Evolutionary conservation across 2,888 invertebrate genomes (phyloP).

Genomic region (Parnassius smintheus): DNA sequence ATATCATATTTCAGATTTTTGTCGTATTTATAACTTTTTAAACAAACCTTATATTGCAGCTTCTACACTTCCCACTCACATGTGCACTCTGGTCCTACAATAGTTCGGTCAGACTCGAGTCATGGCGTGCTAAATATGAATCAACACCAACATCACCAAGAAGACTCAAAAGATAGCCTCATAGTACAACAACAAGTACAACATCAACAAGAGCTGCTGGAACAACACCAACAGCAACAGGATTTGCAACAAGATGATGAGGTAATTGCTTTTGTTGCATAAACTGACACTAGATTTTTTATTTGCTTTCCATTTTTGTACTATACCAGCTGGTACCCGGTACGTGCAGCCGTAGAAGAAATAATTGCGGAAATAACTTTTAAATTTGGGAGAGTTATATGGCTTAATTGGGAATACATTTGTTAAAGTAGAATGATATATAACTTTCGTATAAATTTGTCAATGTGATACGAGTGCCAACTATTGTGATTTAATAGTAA

Average conservation of each 20-base stretch:
- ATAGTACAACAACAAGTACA: constrained; percentile 74
- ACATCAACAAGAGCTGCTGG: constrained; percentile 73
- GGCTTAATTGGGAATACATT: too few relatives aligned
- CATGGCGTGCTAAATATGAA: constrained; percentile 74
- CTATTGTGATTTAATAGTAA: too few relatives aligned
- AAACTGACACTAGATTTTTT: too few relatives aligned
- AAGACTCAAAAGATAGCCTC: constrained; percentile 76
- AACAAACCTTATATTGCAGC: constrained; percentile 49
- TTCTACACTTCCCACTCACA: constrained; percentile 75
- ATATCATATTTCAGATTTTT: constrained; percentile 22
- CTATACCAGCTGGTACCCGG: too few relatives aligned
- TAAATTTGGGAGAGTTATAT: too few relatives aligned
- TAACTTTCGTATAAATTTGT: too few relatives aligned
- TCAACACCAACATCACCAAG: constrained; percentile 64
- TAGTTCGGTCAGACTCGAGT: constrained; percentile 69
- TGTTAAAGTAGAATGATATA: too few relatives aligned
- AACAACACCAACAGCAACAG: constrained; percentile 75
- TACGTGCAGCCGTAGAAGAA: too few relatives aligned
- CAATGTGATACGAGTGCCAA: too few relatives aligned
- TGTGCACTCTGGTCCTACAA: constrained; percentile 69
- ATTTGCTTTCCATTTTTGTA: too few relatives aligned
- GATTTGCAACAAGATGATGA: constrained; percentile 77
- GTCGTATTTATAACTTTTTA: neutral
- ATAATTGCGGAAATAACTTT: too few relatives aligned
- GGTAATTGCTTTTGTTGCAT: constrained; percentile 39